phyloP scores from a whole-genome alignment of 2,888 invertebrate species.

The Hydrotaea diabolus region DNA sequence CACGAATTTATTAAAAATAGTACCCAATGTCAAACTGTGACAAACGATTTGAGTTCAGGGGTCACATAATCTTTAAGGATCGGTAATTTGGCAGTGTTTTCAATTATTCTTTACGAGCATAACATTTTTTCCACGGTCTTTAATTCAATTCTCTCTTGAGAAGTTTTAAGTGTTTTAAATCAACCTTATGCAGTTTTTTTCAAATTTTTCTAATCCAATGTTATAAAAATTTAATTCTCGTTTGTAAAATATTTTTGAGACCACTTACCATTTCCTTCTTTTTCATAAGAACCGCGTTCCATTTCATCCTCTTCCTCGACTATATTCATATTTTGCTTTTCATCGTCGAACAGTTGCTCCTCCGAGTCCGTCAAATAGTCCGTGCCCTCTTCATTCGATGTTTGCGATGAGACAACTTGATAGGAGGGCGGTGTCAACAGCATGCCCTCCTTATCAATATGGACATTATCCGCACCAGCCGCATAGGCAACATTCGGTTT shows the following conservation, averaged over 20 bases:
- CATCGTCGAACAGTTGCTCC: conserved; percentile 77
- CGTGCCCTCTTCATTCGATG: conserved; percentile 78
- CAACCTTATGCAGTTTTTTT: too few relatives aligned
- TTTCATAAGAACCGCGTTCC: conserved; percentile 74
- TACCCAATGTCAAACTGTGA: too few relatives aligned
- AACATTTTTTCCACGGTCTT: too few relatives aligned
- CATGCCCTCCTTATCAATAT: conserved; percentile 69
- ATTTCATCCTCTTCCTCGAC: conserved; percentile 67
- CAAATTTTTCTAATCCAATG: too few relatives aligned
- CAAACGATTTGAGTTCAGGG: too few relatives aligned
- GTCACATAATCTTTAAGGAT: too few relatives aligned
- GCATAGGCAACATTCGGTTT: conserved; percentile 63
- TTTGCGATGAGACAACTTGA: conserved; percentile 76
- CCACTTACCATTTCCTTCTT: conserved; percentile 77
- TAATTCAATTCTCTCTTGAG: too few relatives aligned
- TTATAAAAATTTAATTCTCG: background rate
- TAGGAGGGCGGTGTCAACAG: conserved; percentile 74
- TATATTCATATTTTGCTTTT: conserved; percentile 73
- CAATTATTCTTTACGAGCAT: too few relatives aligned
- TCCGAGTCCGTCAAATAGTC: conserved; percentile 78
- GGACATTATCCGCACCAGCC: conserved; percentile 68
- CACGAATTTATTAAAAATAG: too few relatives aligned
- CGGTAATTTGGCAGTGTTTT: too few relatives aligned
- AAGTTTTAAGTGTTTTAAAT: too few relatives aligned
- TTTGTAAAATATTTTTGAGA: background rate